A percentile compares a stretch with the other conserved stretches of the same genome.
Evolutionary conservation across 92 coral and sea anemone genomes (phyloP).

Genomic region (Porites evermanni): DNA sequence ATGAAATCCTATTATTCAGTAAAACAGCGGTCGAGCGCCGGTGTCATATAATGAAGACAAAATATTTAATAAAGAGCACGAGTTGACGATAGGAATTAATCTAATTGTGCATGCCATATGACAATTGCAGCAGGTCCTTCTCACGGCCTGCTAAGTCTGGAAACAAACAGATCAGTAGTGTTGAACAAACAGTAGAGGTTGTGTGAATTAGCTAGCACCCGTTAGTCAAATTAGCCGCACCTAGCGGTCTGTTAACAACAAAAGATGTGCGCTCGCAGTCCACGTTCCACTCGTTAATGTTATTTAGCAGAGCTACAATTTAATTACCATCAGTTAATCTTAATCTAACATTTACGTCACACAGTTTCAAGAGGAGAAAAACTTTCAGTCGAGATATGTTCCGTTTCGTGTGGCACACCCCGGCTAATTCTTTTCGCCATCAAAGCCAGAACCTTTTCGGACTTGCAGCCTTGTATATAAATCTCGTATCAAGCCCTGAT

Average conservation of each 20-base stretch:
- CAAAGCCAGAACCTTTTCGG: too few relatives aligned
- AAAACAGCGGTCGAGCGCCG: slow-evolving; percentile 33
- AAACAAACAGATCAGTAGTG: neutral
- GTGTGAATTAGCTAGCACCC: neutral
- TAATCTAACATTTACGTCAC: too few relatives aligned
- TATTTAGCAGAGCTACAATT: too few relatives aligned
- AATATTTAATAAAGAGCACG: slow-evolving; percentile 42
- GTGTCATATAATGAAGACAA: slow-evolving; percentile 28
- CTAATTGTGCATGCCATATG: neutral
- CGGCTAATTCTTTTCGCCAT: too few relatives aligned
- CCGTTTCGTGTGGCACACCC: too few relatives aligned
- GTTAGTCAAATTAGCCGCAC: neutral
- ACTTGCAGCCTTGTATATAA: too few relatives aligned
- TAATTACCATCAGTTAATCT: too few relatives aligned
- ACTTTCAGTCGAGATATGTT: too few relatives aligned
- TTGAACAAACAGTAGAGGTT: slow-evolving; percentile 11
- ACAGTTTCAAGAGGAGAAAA: too few relatives aligned
- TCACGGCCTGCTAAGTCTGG: slow-evolving; percentile 18
- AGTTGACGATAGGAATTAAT: slow-evolving; percentile 12
- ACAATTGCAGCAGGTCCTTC: neutral
- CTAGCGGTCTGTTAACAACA: neutral
- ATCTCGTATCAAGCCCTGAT: too few relatives aligned
- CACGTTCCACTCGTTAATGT: too few relatives aligned
- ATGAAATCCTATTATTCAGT: slow-evolving; percentile 13
- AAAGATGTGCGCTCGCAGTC: slow-evolving; percentile 4